Evolutionary conservation across 1,140 invertebrate genomes (phyloP).

Genomic region (Drosophila paulistorum): DNA sequence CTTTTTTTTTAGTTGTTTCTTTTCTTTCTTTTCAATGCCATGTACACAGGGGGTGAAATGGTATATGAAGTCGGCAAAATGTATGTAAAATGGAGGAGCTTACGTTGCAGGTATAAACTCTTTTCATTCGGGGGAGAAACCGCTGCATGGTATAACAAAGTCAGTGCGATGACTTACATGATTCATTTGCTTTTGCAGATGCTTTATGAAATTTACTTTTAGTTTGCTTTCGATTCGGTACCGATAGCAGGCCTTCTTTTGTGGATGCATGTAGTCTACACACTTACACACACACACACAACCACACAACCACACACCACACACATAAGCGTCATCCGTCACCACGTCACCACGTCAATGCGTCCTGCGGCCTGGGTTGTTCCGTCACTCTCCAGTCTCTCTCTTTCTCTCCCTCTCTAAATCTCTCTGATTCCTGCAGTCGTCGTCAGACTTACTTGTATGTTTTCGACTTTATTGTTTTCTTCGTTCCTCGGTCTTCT

Average conservation of each 20-base stretch:
- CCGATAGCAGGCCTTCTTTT: not conserved
- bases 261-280: not conserved
- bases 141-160: too few species aligned
- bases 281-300: not conserved
- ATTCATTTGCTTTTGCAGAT: not conserved
- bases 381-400: not conserved
- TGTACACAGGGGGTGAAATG: too few species aligned
- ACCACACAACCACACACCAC: constrained; percentile 19
- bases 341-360: not conserved
- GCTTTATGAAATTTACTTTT: constrained; percentile 3
- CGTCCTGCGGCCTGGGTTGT: too few species aligned
- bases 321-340: constrained; percentile 2
- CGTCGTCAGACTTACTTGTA: constrained; percentile 7
- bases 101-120: too few species aligned
- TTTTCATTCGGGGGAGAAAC: too few species aligned
- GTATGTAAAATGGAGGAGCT: too few species aligned
- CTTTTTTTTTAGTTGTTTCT: too few species aligned
- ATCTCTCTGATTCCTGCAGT: constrained; percentile 5
- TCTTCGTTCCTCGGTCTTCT: not conserved
- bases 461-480: constrained; percentile 35
- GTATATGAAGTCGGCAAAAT: too few species aligned
- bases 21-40: too few species aligned
- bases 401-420: too few species aligned
- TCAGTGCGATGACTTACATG: too few species aligned
- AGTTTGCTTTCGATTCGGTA: constrained; percentile 7